Base-by-base conservation (phyloP, 2,113 vertebrate genomes). In the Xiphophorus couchianus region DNA sequence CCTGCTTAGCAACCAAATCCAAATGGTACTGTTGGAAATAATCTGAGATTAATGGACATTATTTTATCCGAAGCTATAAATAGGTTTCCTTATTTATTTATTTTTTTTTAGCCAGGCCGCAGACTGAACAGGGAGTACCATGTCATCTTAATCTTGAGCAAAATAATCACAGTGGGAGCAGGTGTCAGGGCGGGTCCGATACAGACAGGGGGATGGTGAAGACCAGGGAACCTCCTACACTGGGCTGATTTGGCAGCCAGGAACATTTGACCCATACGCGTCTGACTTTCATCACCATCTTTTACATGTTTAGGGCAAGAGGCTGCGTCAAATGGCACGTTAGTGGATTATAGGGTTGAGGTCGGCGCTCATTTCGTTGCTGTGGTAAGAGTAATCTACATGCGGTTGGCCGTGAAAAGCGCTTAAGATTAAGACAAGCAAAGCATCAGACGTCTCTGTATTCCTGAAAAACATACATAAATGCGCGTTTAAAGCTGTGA, bases 121-220 rank as follows among this genome's bases (percentile, higher is more conserved):
- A 71, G 42, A 69, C 76, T 72, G 27, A 79, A 77, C 69, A 74
- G 65, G 75, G 60, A 76, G 31, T 27, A 65, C 60, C 5, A 35
- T 72, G 85, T 89, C 76, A 78, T 87, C 86, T 91, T 82, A 86
- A 86, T 88, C 77, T 82, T 64, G 76, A 73, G 65, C 63, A 63
- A 77, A 88, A 91, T 79, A 42, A 83, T 77, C 76, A 11, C 82
- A 73, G 77, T 68, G 79, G 85, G 88, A 89, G 89, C 88, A 91
- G 90, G 80, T 88, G 92, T 87, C 83, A 82, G 86, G 88, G 89
- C 61, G 82, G 83, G 82, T 76, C 78, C 80, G 76, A 61, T 10
- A 27, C 78, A 71, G 78, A 35, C 74, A 37, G 66, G 13, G 69
- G 73, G 66, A 58, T 77, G 82, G 78, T 66, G 44, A 73, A 51